phyloP scores from a whole-genome alignment of 2,113 vertebrate genomes.

The Amphilophus citrinellus region DNA sequence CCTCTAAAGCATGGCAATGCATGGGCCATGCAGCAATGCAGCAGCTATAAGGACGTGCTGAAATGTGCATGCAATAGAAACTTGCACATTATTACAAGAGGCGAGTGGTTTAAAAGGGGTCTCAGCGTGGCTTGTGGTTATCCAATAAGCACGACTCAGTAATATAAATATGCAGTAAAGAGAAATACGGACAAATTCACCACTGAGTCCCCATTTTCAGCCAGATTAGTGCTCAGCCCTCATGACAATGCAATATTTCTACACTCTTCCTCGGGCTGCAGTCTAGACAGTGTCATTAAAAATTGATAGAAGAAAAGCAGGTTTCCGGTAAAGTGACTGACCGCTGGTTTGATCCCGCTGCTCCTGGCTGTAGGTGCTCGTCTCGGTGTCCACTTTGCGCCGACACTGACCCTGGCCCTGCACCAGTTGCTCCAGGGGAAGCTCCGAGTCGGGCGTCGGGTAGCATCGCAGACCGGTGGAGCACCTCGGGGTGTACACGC shows the following conservation, averaged over 20 bases:
- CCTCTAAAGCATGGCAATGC: neutral
- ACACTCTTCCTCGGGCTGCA: slow-evolving; percentile 34
- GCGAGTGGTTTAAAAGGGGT: neutral
- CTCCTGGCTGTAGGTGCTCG: slow-evolving; percentile 76
- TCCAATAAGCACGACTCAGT: neutral
- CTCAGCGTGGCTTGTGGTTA: neutral
- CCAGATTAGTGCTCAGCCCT: slow-evolving; percentile 13
- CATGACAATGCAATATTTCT: slow-evolving; percentile 50
- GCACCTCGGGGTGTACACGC: slow-evolving; percentile 93
- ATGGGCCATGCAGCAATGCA: neutral
- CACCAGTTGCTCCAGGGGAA: slow-evolving; percentile 92
- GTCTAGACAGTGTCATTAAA: slow-evolving; percentile 74
- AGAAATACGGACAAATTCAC: slow-evolving; percentile 9
- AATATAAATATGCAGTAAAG: neutral
- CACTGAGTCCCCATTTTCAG: neutral
- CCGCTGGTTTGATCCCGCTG: slow-evolving; percentile 81
- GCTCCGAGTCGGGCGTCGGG: slow-evolving; percentile 89
- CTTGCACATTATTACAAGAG: neutral
- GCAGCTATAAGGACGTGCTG: neutral
- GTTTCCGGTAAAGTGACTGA: slow-evolving; percentile 70
- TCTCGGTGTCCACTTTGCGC: slow-evolving; percentile 85
- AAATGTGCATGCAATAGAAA: neutral
- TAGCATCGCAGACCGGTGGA: slow-evolving; percentile 91
- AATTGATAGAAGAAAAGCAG: slow-evolving; percentile 53
- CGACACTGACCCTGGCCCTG: slow-evolving; percentile 90